Conservation (phyloP, 2,888 invertebrate species). For the Heliconius erato region DNA sequence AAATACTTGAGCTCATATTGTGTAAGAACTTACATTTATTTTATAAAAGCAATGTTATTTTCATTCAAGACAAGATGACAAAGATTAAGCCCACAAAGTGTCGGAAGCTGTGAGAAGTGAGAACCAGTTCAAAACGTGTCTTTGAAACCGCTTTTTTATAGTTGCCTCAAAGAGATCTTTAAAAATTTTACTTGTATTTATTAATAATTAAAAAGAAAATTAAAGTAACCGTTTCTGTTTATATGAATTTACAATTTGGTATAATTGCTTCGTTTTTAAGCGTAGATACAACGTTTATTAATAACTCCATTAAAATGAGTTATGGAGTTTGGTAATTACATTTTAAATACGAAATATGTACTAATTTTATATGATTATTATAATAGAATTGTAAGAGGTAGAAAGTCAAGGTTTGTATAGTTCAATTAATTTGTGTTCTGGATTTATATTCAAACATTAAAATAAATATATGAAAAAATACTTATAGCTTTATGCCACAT, state of each 20-base stretch:
- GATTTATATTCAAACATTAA: too few species aligned
- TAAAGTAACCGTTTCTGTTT: background rate
- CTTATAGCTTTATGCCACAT: background rate
- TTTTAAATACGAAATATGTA: background rate
- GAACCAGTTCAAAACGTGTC: slow-evolving; percentile 30
- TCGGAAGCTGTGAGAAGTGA: slow-evolving; percentile 22
- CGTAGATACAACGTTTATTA: background rate
- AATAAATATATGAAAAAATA: background rate
- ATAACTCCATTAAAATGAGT: slow-evolving; percentile 6
- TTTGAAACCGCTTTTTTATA: slow-evolving; percentile 11
- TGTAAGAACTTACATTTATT: background rate
- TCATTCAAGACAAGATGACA: slow-evolving; percentile 25
- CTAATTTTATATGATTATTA: too few species aligned
- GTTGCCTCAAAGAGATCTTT: slow-evolving; percentile 5
- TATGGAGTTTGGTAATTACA: background rate
- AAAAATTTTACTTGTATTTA: background rate
- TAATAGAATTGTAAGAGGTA: background rate
- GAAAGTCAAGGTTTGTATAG: background rate
- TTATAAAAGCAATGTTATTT: slow-evolving; percentile 12
- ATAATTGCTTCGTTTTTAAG: slow-evolving; percentile 2
- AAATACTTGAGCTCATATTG: background rate
- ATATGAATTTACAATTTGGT: slow-evolving; percentile 1
- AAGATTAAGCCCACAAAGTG: slow-evolving; percentile 29
- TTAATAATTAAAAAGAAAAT: background rate
- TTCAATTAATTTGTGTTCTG: background rate